Evolutionary conservation across 2,888 invertebrate genomes (phyloP), one percentile per base, ranked within the genome.

Genomic region (Papilio demoleus): DNA sequence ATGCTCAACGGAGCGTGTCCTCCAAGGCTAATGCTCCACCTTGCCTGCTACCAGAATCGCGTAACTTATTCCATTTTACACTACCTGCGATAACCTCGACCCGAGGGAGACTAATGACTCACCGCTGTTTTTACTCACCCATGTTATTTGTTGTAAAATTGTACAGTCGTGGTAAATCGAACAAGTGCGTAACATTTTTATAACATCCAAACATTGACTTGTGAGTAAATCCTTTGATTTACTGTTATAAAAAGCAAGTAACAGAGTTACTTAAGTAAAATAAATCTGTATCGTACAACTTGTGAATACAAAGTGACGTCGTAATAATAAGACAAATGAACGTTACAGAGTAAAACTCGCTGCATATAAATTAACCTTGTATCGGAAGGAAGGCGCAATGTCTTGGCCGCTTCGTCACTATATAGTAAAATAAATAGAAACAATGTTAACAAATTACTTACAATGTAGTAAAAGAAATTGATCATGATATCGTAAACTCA

Each of bases 1-100:
- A 89, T 78, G 91, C 89, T 88, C 83, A 78, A 72, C 85, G 76
- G 75, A 90, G 89, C 92, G 83, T 88, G 82, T 77, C 83, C 84
- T 86, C 86, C 90, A 91, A 91, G 91, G 92, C 84, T 88, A 86
- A 84, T 84, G 81, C 87, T 81, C 84, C 87, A 79, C 80, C 79
- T 80, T 75, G 77, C 73, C 82, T 76, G 74, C 80, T 79, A 81
- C 38, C 53, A 68, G 68, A 81, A 82, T 78, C 79, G 80, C 76
- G 79, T 83, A 78, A 76, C 77, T 79, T 81, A 83, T 76, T 73
- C 77, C 84, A 84, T 82, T 85, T 85, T 80, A 65, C 70, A 73
- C 72, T 73, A 72, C 68, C 42, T 34, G 72, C 71, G 71, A 68
- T 78, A 73, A 72, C 74, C 75, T 79, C 76, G 76, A 72, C 66